These are phyloP conservation scores for Pterostichus madidus DNA, from an alignment of 2,888 invertebrate genomes.

Conservation along the genomic window DNA sequence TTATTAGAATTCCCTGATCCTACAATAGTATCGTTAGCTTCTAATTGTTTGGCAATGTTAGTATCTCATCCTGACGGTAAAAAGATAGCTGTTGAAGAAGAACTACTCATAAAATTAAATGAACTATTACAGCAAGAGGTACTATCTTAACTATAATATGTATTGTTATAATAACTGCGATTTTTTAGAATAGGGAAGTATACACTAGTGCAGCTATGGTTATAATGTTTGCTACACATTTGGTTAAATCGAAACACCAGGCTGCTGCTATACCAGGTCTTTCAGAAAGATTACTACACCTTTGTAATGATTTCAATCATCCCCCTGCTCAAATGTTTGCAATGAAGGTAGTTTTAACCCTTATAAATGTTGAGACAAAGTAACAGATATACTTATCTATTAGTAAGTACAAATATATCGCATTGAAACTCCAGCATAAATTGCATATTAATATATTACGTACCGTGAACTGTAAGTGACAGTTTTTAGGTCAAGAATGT, in stretches of 20 bases:
- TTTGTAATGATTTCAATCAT: slow-evolving; percentile 68
- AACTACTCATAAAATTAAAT: slow-evolving; percentile 73
- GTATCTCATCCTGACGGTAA: slow-evolving; percentile 74
- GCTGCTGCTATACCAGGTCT: slow-evolving; percentile 72
- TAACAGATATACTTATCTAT: neutral
- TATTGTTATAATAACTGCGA: neutral
- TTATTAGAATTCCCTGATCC: slow-evolving; percentile 72
- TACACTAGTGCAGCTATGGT: slow-evolving; percentile 73
- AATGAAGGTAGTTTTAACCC: slow-evolving; percentile 67
- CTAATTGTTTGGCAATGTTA: slow-evolving; percentile 74
- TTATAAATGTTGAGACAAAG: neutral
- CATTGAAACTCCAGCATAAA: no score
- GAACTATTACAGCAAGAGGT: slow-evolving; percentile 74
- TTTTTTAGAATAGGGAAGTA: slow-evolving; percentile 70
- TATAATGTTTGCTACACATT: slow-evolving; percentile 74
- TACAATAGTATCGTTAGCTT: slow-evolving; percentile 71
- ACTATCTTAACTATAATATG: slow-evolving; percentile 49
- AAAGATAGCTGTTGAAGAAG: slow-evolving; percentile 73
- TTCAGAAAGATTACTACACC: slow-evolving; percentile 71
- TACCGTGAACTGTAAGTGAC: no score
- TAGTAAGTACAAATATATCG: no score
- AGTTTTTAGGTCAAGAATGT: no score
- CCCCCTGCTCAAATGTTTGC: slow-evolving; percentile 68
- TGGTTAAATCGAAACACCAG: slow-evolving; percentile 72
- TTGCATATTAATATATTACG: no score